Conservation (phyloP, 2,888 invertebrate species). For the Erebia aethiops region DNA sequence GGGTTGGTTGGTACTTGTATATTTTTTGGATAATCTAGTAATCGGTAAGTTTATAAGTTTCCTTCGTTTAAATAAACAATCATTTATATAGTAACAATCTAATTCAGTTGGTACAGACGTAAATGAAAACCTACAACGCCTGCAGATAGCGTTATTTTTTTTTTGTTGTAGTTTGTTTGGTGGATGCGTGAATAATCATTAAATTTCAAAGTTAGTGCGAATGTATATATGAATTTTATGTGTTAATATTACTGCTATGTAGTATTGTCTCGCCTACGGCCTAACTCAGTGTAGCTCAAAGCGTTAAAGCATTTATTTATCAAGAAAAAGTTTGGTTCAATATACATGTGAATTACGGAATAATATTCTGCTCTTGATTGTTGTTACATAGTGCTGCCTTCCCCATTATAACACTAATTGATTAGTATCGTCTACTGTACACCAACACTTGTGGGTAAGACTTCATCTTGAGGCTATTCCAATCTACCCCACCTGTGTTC, state of each 20-base stretch:
- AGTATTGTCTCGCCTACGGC: background rate
- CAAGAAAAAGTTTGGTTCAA: background rate
- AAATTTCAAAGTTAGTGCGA: slow-evolving; percentile 22
- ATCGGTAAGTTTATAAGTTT: slow-evolving; percentile 35
- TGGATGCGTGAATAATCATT: slow-evolving; percentile 29
- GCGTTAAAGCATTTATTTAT: background rate
- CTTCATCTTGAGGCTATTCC: background rate
- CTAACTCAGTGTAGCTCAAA: background rate
- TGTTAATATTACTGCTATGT: background rate
- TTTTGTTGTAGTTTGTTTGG: slow-evolving; percentile 24
- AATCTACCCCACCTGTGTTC: background rate
- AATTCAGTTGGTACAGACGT: slow-evolving; percentile 3
- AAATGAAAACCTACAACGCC: background rate
- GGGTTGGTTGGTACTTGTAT: slow-evolving; percentile 55
- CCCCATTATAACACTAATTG: too few species aligned
- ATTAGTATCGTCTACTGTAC: background rate
- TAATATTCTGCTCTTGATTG: background rate
- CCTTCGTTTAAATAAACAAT: slow-evolving; percentile 33
- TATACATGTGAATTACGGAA: background rate
- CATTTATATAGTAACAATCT: background rate
- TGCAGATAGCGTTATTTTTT: slow-evolving; percentile 36
- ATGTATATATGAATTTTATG: slow-evolving; percentile 10
- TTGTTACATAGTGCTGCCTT: background rate
- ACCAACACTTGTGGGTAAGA: background rate
- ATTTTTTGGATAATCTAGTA: slow-evolving; percentile 42